These are phyloP conservation scores for Melanostoma mellinum DNA, from an alignment of 2,888 invertebrate species.

Conservation along the genomic window DNA sequence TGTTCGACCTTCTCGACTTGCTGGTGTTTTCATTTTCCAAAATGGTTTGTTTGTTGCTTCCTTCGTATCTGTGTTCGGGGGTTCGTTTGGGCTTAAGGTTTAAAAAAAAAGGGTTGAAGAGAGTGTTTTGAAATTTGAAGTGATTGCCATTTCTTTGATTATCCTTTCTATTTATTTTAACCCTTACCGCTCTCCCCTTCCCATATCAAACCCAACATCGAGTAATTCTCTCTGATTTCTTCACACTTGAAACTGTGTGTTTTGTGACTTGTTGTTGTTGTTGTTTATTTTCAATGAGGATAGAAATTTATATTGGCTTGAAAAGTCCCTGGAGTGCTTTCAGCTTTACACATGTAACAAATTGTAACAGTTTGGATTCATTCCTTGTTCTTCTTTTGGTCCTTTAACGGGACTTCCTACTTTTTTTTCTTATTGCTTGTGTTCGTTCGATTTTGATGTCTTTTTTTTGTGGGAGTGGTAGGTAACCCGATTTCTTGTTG, in stretches of 20 bases:
- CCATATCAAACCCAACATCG: background rate
- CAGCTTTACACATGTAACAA: slow-evolving; percentile 81
- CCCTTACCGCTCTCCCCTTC: background rate
- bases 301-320: slow-evolving; percentile 81
- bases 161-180: slow-evolving; percentile 65
- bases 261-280: slow-evolving; percentile 74
- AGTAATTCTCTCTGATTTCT: slow-evolving; percentile 52
- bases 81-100: background rate
- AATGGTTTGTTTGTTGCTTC: slow-evolving; percentile 56
- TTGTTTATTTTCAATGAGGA: slow-evolving; percentile 80
- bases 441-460: slow-evolving; percentile 55
- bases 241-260: slow-evolving; percentile 50
- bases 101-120: slow-evolving; percentile 47
- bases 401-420: slow-evolving; percentile 50
- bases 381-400: slow-evolving; percentile 20
- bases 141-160: slow-evolving; percentile 71
- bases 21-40: slow-evolving; percentile 32
- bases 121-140: slow-evolving; percentile 45
- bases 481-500: slow-evolving; percentile 30
- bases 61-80: slow-evolving; percentile 10
- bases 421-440: slow-evolving; percentile 36
- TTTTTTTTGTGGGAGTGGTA: slow-evolving; percentile 36
- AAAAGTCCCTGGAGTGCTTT: slow-evolving; percentile 81
- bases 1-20: slow-evolving; percentile 53
- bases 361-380: slow-evolving; percentile 77